Conservation (phyloP, 2,113 vertebrate species). For the Sinocyclocheilus anshuiensis region DNA sequence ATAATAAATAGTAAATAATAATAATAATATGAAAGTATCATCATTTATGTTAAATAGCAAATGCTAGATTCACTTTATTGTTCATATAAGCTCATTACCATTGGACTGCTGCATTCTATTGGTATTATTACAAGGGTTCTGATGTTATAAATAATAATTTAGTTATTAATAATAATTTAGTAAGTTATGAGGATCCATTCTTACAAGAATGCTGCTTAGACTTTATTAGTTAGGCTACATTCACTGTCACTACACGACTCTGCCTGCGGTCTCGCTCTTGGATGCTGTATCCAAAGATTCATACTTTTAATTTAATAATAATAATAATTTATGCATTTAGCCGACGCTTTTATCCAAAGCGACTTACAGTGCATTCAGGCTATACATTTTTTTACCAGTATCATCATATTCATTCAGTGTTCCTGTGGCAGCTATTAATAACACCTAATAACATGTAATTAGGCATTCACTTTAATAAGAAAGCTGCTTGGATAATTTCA, state of each 20-base stretch:
- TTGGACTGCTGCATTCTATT: neutral
- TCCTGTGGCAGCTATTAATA: too few species aligned
- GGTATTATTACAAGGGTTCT: too few species aligned
- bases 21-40: neutral
- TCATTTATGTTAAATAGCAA: neutral
- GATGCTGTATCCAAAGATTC: neutral
- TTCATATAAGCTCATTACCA: neutral
- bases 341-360: too few species aligned
- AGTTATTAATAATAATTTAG: neutral
- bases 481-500: too few species aligned
- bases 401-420: too few species aligned
- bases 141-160: neutral
- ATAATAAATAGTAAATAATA: neutral
- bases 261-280: constrained; percentile 12
- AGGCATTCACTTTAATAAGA: too few species aligned
- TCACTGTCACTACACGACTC: constrained; percentile 9
- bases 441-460: too few species aligned
- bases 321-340: too few species aligned
- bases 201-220: neutral
- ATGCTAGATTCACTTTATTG: neutral
- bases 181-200: neutral
- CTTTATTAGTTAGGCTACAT: neutral
- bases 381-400: too few species aligned
- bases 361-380: too few species aligned
- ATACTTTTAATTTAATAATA: too few species aligned